Conservation (phyloP, 2,888 invertebrate species). For the Tetropium fuscum region DNA sequence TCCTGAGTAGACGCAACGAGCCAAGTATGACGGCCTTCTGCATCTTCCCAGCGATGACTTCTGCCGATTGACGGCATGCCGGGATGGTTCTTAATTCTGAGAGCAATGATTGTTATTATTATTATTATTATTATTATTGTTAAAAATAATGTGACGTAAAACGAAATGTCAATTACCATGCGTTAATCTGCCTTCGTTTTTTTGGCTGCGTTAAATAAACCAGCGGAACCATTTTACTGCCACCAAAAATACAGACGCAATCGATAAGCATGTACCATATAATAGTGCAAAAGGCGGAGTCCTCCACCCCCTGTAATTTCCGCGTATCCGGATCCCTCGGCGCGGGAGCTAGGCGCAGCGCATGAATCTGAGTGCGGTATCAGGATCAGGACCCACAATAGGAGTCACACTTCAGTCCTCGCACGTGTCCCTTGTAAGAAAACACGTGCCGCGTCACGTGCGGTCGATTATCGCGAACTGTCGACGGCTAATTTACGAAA, state of each 20-base stretch:
- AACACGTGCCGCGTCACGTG: constrained; percentile 47
- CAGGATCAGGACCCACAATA: constrained; percentile 47
- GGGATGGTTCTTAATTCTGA: no score
- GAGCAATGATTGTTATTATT: no score
- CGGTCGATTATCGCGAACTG: constrained; percentile 8
- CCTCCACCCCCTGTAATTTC: constrained; percentile 43
- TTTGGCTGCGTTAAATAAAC: not conserved
- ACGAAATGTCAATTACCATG: no score
- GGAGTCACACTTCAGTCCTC: constrained; percentile 47
- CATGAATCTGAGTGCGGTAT: constrained; percentile 36
- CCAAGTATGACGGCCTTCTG: no score
- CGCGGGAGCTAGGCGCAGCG: constrained; percentile 33
- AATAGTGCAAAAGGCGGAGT: constrained; percentile 41
- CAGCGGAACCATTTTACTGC: not conserved
- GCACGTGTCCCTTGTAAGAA: constrained; percentile 52
- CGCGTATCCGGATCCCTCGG: constrained; percentile 47
- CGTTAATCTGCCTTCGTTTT: not conserved
- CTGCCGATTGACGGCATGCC: no score
- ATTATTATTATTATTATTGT: no score
- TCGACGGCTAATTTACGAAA: constrained; percentile 28
- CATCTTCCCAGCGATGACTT: no score
- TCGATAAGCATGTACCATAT: constrained; percentile 16
- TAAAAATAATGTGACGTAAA: no score
- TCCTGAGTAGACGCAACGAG: no score
- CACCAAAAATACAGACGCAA: not conserved